Percentiles rank a stretch among this genome's conserved stretches.
Evolutionary conservation across 2,888 invertebrate species (phyloP).

Genomic region (Allolobophora icterica): DNA sequence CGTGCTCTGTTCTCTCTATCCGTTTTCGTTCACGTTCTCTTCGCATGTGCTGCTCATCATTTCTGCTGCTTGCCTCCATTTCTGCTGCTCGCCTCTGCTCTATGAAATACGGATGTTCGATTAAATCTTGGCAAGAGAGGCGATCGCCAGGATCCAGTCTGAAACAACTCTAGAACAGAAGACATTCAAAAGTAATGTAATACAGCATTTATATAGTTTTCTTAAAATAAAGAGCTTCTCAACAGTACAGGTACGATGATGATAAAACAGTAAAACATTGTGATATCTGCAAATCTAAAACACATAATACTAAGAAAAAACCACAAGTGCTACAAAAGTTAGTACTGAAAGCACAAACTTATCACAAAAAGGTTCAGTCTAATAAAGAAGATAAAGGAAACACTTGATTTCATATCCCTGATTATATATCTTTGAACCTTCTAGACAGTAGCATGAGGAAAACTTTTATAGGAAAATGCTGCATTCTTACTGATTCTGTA

Average conservation of each 20-base stretch:
- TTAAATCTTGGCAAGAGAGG: slow-evolving; percentile 88
- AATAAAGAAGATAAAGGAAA: background rate
- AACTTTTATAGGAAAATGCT: too few species aligned
- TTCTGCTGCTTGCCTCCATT: slow-evolving; percentile 23
- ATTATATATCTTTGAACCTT: too few species aligned
- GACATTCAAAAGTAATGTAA: background rate
- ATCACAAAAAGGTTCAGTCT: background rate
- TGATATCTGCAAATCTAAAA: background rate
- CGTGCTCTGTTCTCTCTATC: slow-evolving; percentile 28
- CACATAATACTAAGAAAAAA: background rate
- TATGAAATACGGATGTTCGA: slow-evolving; percentile 84
- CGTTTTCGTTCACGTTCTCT: slow-evolving; percentile 29
- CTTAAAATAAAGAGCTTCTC: background rate
- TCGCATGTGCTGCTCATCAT: slow-evolving; percentile 26
- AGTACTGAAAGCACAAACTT: too few species aligned
- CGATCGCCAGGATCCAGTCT: slow-evolving; percentile 91
- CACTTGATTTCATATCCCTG: background rate
- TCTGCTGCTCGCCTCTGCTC: slow-evolving; percentile 64
- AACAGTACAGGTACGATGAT: background rate
- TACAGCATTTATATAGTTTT: background rate
- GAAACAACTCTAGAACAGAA: slow-evolving; percentile 81
- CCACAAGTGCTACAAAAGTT: background rate
- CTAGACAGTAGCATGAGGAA: too few species aligned
- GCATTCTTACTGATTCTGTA: too few species aligned
- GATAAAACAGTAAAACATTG: background rate